phyloP scores from a whole-genome alignment of 2,797 vertebrate genomes.

The Lithobates sylvaticus region DNA sequence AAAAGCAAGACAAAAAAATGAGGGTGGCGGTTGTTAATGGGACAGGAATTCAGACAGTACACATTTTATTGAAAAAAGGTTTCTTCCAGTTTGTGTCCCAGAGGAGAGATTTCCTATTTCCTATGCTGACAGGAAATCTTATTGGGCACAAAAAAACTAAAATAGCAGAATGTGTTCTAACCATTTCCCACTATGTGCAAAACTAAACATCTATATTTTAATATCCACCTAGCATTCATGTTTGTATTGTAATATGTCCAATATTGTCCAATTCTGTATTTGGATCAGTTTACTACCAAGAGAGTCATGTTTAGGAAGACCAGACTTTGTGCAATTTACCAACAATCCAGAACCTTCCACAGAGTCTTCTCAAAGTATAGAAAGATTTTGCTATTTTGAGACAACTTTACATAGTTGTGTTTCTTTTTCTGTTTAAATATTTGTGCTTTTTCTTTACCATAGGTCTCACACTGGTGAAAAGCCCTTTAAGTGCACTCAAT shows the following conservation, averaged over 20 bases:
- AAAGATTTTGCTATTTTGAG: not conserved
- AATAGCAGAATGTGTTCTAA: not conserved
- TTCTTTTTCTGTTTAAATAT: not conserved
- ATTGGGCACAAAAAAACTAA: not conserved
- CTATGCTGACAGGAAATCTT: not conserved
- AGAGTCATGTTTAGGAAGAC: too few species aligned
- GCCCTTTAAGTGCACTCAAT: conserved; percentile 95
- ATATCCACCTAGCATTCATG: too few species aligned
- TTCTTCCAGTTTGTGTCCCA: too few species aligned
- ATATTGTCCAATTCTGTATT: too few species aligned
- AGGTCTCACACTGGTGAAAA: conserved; percentile 98
- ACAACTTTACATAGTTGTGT: not conserved
- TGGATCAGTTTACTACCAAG: too few species aligned
- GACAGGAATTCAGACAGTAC: too few species aligned
- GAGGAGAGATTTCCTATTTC: not conserved
- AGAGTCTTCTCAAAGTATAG: not conserved
- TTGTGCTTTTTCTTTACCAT: not conserved
- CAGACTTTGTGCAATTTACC: too few species aligned
- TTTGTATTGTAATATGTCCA: too few species aligned
- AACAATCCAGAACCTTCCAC: not conserved
- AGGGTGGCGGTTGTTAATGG: too few species aligned
- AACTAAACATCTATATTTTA: not conserved
- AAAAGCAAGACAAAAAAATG: too few species aligned
- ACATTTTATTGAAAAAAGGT: too few species aligned
- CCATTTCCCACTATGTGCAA: not conserved